phyloP scores from a whole-genome alignment of 2,797 vertebrate species.

The Meriones psammophilus region DNA sequence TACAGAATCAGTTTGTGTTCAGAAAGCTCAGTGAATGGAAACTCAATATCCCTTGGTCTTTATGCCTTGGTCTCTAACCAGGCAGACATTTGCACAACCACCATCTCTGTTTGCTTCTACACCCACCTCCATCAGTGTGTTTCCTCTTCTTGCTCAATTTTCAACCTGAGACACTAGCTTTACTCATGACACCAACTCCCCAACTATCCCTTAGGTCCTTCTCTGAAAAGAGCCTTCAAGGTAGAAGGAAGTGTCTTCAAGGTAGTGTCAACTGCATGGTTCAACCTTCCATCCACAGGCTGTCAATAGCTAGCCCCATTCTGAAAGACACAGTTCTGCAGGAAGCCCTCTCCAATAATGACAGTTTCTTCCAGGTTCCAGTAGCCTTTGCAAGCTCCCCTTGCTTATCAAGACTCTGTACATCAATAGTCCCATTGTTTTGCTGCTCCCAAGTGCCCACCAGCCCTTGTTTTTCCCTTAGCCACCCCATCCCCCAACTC shows the following conservation, averaged over 20 bases:
- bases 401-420: background rate
- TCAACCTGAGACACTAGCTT: background rate
- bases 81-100: accelerated
- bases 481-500: background rate
- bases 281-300: background rate
- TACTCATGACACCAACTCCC: accelerated
- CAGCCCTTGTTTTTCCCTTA: background rate
- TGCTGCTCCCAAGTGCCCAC: background rate
- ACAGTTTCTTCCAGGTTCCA: background rate
- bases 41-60: background rate
- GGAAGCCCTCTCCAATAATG: background rate
- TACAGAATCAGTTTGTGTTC: background rate
- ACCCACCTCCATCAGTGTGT: background rate
- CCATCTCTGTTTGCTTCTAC: background rate
- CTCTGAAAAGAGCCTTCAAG: background rate
- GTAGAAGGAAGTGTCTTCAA: background rate
- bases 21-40: background rate
- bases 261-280: no score
- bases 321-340: accelerated
- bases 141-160: background rate
- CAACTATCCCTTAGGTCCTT: background rate
- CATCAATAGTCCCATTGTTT: background rate
- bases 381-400: background rate
- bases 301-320: no score
- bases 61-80: background rate